Conservation (phyloP, 1,140 invertebrate species). For the Aphaenogaster floridana region DNA sequence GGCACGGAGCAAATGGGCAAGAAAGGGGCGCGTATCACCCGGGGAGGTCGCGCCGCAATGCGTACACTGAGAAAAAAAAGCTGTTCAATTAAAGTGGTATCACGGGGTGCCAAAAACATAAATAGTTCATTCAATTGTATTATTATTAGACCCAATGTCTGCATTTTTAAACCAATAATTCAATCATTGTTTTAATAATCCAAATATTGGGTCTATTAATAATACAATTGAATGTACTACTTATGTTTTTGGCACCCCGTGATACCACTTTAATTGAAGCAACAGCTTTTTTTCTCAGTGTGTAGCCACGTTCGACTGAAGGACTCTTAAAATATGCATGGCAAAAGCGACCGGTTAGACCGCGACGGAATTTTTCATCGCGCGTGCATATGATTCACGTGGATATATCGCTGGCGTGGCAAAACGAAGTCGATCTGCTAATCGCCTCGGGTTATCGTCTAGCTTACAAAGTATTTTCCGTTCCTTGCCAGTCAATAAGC, state of each 20-base stretch:
- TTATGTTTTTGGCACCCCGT: too few relatives aligned
- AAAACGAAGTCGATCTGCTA: not conserved
- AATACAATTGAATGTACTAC: too few relatives aligned
- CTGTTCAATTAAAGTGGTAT: too few relatives aligned
- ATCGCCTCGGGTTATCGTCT: conserved; percentile 56
- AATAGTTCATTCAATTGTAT: too few relatives aligned
- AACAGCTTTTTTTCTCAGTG: too few relatives aligned
- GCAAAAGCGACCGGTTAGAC: conserved; percentile 3
- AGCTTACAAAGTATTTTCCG: conserved; percentile 59
- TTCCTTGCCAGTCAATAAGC: conserved; percentile 54
- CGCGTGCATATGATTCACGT: conserved; percentile 23
- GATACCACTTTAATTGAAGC: too few relatives aligned
- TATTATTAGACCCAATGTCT: too few relatives aligned
- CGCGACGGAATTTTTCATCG: conserved; percentile 29
- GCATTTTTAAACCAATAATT: too few relatives aligned
- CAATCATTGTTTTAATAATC: too few relatives aligned
- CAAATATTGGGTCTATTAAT: too few relatives aligned
- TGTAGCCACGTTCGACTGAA: not conserved
- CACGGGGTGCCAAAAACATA: too few relatives aligned
- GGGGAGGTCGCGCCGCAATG: not conserved
- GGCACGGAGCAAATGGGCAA: not conserved
- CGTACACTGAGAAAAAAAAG: too few relatives aligned
- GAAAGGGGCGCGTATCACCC: not conserved
- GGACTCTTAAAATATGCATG: conserved; percentile 17
- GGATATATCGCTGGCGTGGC: not conserved